phyloP scores from a whole-genome alignment of 2,797 vertebrate species.

The Xyrichtys novacula region DNA sequence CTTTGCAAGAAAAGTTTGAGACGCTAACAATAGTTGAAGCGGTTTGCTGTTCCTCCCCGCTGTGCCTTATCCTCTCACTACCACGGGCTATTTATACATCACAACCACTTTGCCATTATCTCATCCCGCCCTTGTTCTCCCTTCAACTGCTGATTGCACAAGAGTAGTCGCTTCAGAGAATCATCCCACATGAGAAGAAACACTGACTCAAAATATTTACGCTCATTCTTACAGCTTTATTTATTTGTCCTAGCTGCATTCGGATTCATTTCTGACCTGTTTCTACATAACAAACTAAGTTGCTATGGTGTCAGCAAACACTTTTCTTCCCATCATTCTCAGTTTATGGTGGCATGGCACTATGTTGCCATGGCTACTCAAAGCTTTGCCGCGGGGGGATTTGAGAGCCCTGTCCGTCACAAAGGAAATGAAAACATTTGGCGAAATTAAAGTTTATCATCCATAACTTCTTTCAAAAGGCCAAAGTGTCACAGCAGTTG shows the following conservation, averaged over 20 bases:
- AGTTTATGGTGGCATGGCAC: constrained; percentile 41
- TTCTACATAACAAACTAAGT: constrained; percentile 38
- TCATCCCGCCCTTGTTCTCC: constrained; percentile 35
- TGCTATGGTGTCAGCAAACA: constrained; percentile 40
- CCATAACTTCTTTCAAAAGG: constrained; percentile 53
- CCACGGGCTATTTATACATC: constrained; percentile 72
- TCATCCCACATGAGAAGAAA: constrained; percentile 20
- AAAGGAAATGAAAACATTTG: constrained; percentile 52
- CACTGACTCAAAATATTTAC: constrained; percentile 15
- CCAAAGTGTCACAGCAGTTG: constrained; percentile 74
- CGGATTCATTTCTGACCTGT: constrained; percentile 37
- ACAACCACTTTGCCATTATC: constrained; percentile 68
- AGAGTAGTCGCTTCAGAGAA: constrained; percentile 18
- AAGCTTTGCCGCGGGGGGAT: constrained; percentile 59
- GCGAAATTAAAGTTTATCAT: constrained; percentile 73
- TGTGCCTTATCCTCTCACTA: constrained; percentile 62
- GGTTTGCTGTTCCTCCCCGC: constrained; percentile 56
- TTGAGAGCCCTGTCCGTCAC: constrained; percentile 55
- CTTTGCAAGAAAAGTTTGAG: constrained; percentile 47
- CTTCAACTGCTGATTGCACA: constrained; percentile 42
- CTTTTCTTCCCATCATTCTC: constrained; percentile 13
- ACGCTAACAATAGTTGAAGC: constrained; percentile 61
- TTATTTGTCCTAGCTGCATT: background rate
- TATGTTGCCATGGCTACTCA: constrained; percentile 74
- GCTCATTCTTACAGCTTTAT: background rate